Conservation (phyloP, 2,888 invertebrate species). For the Thymelicus sylvestris region DNA sequence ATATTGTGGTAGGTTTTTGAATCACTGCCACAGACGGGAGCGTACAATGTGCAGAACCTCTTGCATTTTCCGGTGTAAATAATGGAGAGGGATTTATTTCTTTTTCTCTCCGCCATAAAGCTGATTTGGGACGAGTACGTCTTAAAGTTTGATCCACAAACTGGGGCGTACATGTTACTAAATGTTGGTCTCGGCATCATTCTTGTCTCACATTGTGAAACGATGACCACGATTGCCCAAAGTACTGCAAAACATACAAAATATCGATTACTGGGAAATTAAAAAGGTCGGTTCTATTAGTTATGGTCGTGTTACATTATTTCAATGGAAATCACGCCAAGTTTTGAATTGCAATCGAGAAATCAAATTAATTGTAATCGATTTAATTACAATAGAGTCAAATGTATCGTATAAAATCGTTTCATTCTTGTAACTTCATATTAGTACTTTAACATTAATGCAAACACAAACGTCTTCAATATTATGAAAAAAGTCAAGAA, state of each 20-base stretch:
- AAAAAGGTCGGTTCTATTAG: not conserved
- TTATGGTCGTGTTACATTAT: not conserved
- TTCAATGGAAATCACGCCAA: too few species aligned
- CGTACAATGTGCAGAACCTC: conserved; percentile 43
- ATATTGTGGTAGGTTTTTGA: conserved; percentile 45
- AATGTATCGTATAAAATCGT: too few species aligned
- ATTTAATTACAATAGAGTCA: too few species aligned
- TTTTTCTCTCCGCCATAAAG: conserved; percentile 40
- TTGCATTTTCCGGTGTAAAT: conserved; percentile 44
- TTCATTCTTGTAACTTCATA: too few species aligned
- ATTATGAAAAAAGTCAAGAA: too few species aligned
- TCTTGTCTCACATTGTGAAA: not conserved
- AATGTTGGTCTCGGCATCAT: conserved; percentile 39
- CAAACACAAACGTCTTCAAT: too few species aligned
- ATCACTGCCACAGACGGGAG: conserved; percentile 45
- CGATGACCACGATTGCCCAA: conserved; percentile 14
- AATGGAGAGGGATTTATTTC: conserved; percentile 39
- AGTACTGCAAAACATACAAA: conserved; percentile 27
- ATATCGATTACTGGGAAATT: not conserved
- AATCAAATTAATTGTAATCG: too few species aligned
- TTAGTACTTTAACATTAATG: too few species aligned
- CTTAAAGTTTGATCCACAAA: conserved; percentile 47
- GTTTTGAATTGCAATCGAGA: too few species aligned
- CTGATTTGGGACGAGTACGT: conserved; percentile 40
- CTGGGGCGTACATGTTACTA: conserved; percentile 36